Evolutionary conservation across 2,888 invertebrate genomes (phyloP), one percentile per base, ranked within the genome.

Genomic region (Melinaea menophilus): DNA sequence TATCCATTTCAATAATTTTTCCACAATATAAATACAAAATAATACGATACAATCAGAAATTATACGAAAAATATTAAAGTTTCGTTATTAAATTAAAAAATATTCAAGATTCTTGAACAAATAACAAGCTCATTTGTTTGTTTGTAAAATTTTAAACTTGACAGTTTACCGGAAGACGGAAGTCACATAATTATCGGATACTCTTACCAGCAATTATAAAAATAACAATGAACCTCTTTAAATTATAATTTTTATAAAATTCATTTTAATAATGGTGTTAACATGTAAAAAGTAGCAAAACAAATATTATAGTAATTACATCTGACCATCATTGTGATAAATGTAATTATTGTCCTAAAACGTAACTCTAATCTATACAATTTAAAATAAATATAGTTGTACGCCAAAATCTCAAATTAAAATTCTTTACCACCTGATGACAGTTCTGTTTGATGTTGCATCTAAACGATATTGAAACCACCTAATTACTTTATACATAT

Each of bases 1-100:
- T 75, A 62, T 84, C 83, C 83, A 84, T 81, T 51, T 7, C 31
- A 45, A 46, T 22, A 56, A 45, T 45, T 31, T 45, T 34, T 41
- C 41, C 45, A 58, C n/a, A 57, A 62, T 62, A 46, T n/a, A 51
- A 56, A 56, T n/a, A 33, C 34, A 54, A 22, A 41, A 31, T n/a
- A 54, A 55, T 48, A 22, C 41, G 41, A 59, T 13, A 58, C 5
- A 31, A 58, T 51, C 11, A 58, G 35, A 34, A 34, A 13, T 34
- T 35, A 35, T 48, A 48, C 7, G 46, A 46, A 58, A 58, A 48
- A 58, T 33, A 35, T 58, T 57, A 4, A 47, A 34, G 46, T 33
- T 9, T 34, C 4, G 56, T 35, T 11, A 35, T 35, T 51, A 51
- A 51, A 51, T 51, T 51, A 7, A 31, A 51, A 51, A 51, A 31